Conservation (phyloP, 2,113 vertebrate genomes). For the Sapayoa aenigma region DNA sequence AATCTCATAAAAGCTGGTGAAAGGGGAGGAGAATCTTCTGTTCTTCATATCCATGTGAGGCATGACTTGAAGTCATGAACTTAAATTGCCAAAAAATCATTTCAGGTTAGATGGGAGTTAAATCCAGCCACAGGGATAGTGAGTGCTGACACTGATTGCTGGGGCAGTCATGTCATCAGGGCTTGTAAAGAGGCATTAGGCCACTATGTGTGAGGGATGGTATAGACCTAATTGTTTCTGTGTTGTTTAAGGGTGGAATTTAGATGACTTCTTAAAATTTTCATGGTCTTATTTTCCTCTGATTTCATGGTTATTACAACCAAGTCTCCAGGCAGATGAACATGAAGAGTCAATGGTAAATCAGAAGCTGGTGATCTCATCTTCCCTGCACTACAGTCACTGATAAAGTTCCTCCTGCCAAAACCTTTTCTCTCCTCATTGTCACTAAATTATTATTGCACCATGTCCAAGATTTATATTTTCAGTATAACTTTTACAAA, state of each 20-base stretch:
- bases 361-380: background rate
- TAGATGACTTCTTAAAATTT: background rate
- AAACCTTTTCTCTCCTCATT: background rate
- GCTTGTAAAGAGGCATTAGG: background rate
- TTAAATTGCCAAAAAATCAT: conserved; percentile 16
- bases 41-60: background rate
- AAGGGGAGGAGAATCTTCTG: conserved; percentile 39
- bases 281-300: background rate
- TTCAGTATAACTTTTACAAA: background rate
- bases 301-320: background rate
- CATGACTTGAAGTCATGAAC: background rate
- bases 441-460: background rate
- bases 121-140: background rate
- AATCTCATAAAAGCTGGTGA: conserved; percentile 55
- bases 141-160: background rate
- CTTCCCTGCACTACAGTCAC: background rate
- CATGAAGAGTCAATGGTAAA: background rate
- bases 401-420: conserved; percentile 6
- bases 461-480: background rate
- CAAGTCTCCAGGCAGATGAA: conserved; percentile 2
- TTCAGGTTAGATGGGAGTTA: conserved; percentile 24
- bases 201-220: background rate
- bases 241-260: background rate
- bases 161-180: background rate
- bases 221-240: background rate